Conservation (phyloP, 2,797 vertebrate species). For the Xiphophorus birchmanni region DNA sequence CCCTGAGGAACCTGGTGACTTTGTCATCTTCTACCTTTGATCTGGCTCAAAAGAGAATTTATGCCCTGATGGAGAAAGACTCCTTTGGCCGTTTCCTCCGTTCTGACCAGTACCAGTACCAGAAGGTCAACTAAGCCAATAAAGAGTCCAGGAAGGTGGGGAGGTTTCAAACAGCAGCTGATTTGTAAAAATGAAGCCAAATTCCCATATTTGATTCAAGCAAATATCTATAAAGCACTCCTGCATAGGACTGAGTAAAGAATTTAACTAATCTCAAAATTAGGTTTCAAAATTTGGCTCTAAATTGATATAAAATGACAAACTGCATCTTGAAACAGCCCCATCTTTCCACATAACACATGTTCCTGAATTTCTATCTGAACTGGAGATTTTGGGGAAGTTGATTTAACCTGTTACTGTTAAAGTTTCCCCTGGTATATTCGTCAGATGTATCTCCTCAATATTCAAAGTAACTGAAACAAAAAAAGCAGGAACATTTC, state of each 20-base stretch:
- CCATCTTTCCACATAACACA: slow-evolving; percentile 13
- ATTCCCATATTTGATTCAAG: neutral
- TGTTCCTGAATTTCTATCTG: neutral
- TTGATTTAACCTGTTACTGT: neutral
- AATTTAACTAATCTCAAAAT: slow-evolving; percentile 31
- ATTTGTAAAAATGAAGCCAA: neutral
- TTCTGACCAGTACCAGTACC: slow-evolving; percentile 89
- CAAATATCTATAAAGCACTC: slow-evolving; percentile 3
- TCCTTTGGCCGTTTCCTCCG: slow-evolving; percentile 92
- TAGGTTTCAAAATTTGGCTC: slow-evolving; percentile 16
- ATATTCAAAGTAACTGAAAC: neutral
- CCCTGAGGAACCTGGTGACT: slow-evolving; percentile 91
- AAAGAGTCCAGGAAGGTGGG: slow-evolving; percentile 8
- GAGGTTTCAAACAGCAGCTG: slow-evolving; percentile 53
- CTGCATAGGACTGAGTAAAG: slow-evolving; percentile 18
- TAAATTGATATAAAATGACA: slow-evolving; percentile 9
- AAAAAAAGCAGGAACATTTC: slow-evolving; percentile 5
- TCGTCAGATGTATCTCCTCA: neutral
- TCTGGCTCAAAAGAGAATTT: slow-evolving; percentile 92
- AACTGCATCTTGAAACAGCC: slow-evolving; percentile 48
- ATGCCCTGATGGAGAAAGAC: slow-evolving; percentile 96
- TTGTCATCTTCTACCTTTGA: slow-evolving; percentile 89
- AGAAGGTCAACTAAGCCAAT: slow-evolving; percentile 77
- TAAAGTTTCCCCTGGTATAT: neutral
- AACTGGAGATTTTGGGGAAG: slow-evolving; percentile 3